Conservation (phyloP, 2,888 invertebrate species). For the Pachliopta kotzebuea region DNA sequence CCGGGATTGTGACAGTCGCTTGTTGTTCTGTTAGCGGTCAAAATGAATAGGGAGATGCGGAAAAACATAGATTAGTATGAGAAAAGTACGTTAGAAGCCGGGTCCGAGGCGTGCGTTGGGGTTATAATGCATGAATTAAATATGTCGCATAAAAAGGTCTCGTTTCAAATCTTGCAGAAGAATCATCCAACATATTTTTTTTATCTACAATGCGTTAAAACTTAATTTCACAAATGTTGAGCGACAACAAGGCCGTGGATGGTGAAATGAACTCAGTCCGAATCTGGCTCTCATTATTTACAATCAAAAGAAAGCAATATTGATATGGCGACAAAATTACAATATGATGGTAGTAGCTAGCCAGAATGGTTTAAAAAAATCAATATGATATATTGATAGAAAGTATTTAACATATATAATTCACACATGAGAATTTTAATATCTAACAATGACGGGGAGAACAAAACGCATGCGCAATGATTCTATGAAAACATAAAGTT, state of each 20-base stretch:
- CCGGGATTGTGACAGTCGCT: slow-evolving; percentile 81
- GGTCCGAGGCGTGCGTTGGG: slow-evolving; percentile 45
- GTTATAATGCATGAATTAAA: slow-evolving; percentile 14
- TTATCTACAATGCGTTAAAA: too few species aligned
- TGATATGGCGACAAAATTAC: too few species aligned
- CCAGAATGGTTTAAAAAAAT: too few species aligned
- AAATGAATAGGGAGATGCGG: slow-evolving; percentile 39
- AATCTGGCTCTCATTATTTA: too few species aligned
- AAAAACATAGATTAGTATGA: slow-evolving; percentile 74
- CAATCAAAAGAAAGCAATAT: too few species aligned
- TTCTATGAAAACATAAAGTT: background rate
- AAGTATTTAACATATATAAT: background rate
- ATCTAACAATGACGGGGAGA: background rate
- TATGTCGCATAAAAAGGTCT: background rate
- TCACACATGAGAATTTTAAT: background rate
- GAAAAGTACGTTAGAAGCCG: slow-evolving; percentile 55
- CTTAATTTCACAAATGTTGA: too few species aligned
- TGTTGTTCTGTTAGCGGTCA: slow-evolving; percentile 69
- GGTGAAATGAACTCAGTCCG: too few species aligned
- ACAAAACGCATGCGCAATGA: slow-evolving; percentile 2
- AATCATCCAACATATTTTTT: too few species aligned
- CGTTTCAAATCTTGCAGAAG: too few species aligned
- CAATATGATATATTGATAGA: background rate
- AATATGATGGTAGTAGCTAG: too few species aligned
- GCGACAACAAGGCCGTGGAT: too few species aligned